Evolutionary conservation across 2,888 invertebrate genomes (phyloP).

Genomic region (Drosophila picticornis): DNA sequence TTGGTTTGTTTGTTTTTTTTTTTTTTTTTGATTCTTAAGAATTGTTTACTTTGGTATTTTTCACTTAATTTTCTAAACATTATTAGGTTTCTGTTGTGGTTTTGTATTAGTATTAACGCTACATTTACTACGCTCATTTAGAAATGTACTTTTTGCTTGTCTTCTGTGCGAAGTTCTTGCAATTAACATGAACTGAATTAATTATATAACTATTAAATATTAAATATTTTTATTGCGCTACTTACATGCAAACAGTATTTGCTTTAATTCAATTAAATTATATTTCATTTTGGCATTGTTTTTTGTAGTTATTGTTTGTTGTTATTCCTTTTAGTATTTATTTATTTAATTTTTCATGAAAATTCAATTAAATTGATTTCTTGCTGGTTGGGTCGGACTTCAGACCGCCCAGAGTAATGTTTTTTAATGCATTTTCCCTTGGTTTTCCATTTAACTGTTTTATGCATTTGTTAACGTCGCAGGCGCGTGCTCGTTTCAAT

Average conservation of each 20-base stretch:
- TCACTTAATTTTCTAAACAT: constrained; percentile 47
- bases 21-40: constrained; percentile 14
- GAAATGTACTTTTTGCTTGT: constrained; percentile 59
- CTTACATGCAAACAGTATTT: constrained; percentile 49
- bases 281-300: constrained; percentile 52
- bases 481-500: background rate
- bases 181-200: constrained; percentile 50
- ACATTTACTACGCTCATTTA: constrained; percentile 61
- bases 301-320: background rate
- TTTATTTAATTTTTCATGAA: constrained; percentile 16
- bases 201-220: constrained; percentile 38
- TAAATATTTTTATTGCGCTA: constrained; percentile 48
- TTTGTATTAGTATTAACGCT: constrained; percentile 38
- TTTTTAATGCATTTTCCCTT: background rate
- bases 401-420: constrained; percentile 1
- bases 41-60: constrained; percentile 40
- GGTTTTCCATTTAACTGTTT: constrained; percentile 21
- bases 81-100: constrained; percentile 9
- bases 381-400: constrained; percentile 9
- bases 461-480: constrained; percentile 25
- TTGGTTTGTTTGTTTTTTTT: constrained; percentile 13
- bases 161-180: constrained; percentile 48
- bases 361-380: constrained; percentile 56
- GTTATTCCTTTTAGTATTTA: constrained; percentile 2
- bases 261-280: constrained; percentile 41